These are phyloP conservation scores for Origma solitaria DNA, from an alignment of 2,113 vertebrate genomes.

Conservation along the genomic window DNA sequence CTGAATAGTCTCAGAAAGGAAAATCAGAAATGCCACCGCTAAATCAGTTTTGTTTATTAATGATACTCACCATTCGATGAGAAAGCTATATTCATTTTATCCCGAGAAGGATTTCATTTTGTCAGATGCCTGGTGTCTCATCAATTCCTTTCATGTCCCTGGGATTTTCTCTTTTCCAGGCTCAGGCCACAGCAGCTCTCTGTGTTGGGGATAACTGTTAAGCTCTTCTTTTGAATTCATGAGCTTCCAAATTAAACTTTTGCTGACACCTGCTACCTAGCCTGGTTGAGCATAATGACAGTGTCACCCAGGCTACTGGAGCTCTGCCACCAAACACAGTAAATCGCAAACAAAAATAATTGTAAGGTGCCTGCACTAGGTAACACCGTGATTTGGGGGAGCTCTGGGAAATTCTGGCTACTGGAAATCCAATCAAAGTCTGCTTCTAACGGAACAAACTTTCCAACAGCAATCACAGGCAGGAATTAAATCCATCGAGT, in stretches of 20 bases:
- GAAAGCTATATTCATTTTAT: background rate
- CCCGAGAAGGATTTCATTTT: background rate
- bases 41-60: constrained; percentile 24
- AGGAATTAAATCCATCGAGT: constrained; percentile 7
- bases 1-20: background rate
- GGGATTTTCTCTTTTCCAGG: constrained; percentile 44
- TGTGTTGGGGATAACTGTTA: constrained; percentile 13
- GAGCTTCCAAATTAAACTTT: constrained; percentile 63
- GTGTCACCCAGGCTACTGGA: background rate
- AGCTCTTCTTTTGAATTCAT: constrained; percentile 57
- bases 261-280: constrained; percentile 60
- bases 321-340: background rate
- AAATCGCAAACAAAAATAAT: background rate
- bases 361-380: background rate
- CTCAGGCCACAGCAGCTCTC: constrained; percentile 33
- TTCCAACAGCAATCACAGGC: background rate
- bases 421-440: background rate
- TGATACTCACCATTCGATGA: background rate
- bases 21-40: background rate
- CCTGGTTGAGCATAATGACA: background rate
- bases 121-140: background rate
- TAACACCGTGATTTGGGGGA: background rate
- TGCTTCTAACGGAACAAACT: background rate
- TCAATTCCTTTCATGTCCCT: constrained; percentile 33
- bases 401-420: background rate